phyloP scores from a whole-genome alignment of 64 coral and sea anemone genomes.

The Orbicella faveolata region DNA sequence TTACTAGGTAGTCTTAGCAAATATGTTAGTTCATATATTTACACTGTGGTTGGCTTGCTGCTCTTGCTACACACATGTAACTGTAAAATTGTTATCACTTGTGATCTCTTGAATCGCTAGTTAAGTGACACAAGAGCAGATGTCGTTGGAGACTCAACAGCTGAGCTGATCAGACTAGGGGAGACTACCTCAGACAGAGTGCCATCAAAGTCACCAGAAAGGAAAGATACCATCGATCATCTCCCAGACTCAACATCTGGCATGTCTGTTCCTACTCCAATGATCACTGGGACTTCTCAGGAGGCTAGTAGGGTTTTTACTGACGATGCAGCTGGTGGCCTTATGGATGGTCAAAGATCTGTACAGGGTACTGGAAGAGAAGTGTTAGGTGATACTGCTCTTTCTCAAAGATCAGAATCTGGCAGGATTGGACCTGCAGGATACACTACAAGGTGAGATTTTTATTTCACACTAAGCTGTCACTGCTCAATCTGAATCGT shows the following conservation, averaged over 20 bases:
- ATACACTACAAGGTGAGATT: background rate
- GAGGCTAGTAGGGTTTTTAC: background rate
- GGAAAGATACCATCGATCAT: background rate
- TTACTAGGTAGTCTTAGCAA: no score
- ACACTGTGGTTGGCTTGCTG: no score
- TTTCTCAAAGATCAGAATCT: background rate
- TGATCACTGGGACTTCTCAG: background rate
- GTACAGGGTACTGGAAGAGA: background rate
- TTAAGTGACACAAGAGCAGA: slow-evolving; percentile 6
- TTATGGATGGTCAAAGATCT: background rate
- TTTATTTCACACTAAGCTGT: no score
- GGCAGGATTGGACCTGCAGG: background rate
- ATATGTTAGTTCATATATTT: no score
- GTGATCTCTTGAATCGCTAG: background rate
- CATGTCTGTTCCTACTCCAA: background rate
- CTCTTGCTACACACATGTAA: no score
- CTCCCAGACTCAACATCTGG: slow-evolving; percentile 9
- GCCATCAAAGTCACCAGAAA: slow-evolving; percentile 1
- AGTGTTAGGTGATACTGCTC: no score
- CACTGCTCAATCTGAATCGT: no score
- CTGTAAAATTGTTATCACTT: no score
- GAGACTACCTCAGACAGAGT: slow-evolving; percentile 32
- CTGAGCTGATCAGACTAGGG: slow-evolving; percentile 78
- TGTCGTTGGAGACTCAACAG: slow-evolving; percentile 78
- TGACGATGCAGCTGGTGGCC: background rate